Conservation (phyloP, 37 sponge, comb jelly and placozoan species). For the Cladorhizidae sp. region DNA sequence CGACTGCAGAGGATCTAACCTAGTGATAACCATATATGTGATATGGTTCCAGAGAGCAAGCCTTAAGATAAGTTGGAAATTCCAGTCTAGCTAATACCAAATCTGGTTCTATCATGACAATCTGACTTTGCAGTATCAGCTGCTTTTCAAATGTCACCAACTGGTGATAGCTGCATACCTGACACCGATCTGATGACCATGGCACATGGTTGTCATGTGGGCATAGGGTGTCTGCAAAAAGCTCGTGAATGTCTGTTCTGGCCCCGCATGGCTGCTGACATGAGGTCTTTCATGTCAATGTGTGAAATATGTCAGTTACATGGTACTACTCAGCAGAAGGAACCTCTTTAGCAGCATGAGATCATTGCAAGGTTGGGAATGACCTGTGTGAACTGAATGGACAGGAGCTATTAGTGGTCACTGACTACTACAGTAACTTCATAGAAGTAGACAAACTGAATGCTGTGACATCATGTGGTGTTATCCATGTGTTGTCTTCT, state of each 20-base stretch:
- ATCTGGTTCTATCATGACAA: slow-evolving; percentile 35
- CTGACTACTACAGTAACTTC: too few species aligned
- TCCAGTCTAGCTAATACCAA: slow-evolving; percentile 4
- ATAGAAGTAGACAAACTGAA: slow-evolving; percentile 19
- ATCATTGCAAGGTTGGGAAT: slow-evolving; percentile 34
- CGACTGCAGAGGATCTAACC: slow-evolving; percentile 29
- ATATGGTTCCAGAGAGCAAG: slow-evolving; percentile 25
- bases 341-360: slow-evolving; percentile 27
- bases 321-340: too few species aligned
- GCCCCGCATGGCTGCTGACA: too few species aligned
- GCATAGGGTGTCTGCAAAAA: slow-evolving; percentile 26
- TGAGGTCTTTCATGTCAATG: slow-evolving; percentile 38
- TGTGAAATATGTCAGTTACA: slow-evolving; percentile 24
- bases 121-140: slow-evolving; percentile 40
- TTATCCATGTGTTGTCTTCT: not conserved
- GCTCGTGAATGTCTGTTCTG: too few species aligned
- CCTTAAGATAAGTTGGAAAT: slow-evolving; percentile 31
- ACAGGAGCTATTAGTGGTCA: slow-evolving; percentile 27
- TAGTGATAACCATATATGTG: not conserved
- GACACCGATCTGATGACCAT: slow-evolving; percentile 3
- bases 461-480: not conserved
- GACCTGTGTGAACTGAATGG: slow-evolving; percentile 54
- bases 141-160: slow-evolving; percentile 39
- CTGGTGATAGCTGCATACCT: slow-evolving; percentile 30
- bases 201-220: slow-evolving; percentile 25